Percentiles rank a stretch among this genome's conserved stretches.
Evolutionary conservation across 2,888 invertebrate genomes (phyloP).

Genomic region (Schizotus pectinicornis): DNA sequence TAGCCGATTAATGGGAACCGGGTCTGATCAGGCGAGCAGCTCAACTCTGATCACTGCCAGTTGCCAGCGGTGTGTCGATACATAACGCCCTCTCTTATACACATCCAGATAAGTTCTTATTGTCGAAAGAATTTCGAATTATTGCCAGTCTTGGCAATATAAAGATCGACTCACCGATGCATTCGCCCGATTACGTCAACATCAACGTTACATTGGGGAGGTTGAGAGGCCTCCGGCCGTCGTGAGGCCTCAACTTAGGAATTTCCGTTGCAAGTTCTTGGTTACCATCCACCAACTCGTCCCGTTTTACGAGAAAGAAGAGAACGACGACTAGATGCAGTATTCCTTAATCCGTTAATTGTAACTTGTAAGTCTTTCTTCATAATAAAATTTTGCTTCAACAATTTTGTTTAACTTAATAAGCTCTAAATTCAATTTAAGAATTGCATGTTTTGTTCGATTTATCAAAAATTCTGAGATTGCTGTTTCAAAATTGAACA

Average conservation of each 20-base stretch:
- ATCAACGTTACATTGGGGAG: conserved; percentile 14
- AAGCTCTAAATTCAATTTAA: conserved; percentile 34
- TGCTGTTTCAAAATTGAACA: conserved; percentile 13
- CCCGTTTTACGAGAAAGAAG: conserved; percentile 16
- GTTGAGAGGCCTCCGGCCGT: conserved; percentile 17
- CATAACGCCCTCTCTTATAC: no score
- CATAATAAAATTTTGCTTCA: conserved; percentile 32
- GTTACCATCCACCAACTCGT: conserved; percentile 15
- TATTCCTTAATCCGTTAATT: no score
- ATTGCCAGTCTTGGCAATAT: no score
- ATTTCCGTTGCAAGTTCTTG: conserved; percentile 31
- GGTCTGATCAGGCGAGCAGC: no score
- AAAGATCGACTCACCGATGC: conserved; percentile 9
- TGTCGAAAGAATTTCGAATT: no score
- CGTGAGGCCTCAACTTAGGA: conserved; percentile 28
- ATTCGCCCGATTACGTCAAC: conserved; percentile 17
- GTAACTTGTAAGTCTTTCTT: no score
- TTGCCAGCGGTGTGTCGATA: no score
- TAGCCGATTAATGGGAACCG: no score
- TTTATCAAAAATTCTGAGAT: conserved; percentile 18
- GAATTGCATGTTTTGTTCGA: conserved; percentile 19
- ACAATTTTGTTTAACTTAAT: conserved; percentile 28
- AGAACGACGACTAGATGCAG: conserved; percentile 25
- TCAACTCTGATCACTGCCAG: no score
- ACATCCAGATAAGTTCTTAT: no score